Evolutionary conservation across 2,113 vertebrate species (phyloP).

Genomic region (Synchiropus splendidus): DNA sequence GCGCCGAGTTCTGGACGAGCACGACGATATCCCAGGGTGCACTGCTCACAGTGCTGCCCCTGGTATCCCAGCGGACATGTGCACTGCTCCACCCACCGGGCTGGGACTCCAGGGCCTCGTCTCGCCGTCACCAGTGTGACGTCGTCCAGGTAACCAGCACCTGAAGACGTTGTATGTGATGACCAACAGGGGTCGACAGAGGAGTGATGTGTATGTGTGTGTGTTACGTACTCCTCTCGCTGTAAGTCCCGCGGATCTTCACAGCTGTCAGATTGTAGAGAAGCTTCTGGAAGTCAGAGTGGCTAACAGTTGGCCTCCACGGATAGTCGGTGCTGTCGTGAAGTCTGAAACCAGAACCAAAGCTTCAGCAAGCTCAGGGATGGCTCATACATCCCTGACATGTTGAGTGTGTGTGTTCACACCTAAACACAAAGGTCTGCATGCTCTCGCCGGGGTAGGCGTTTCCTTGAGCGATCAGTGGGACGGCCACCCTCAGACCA

Average conservation of each 20-base stretch:
- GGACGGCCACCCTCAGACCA: conserved; percentile 75
- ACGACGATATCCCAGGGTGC: conserved; percentile 77
- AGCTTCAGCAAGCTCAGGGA: background rate
- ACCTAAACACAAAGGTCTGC: conserved; percentile 85
- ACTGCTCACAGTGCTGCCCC: conserved; percentile 89
- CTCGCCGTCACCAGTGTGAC: conserved; percentile 77
- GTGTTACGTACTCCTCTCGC: conserved; percentile 77
- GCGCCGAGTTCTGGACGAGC: conserved; percentile 68
- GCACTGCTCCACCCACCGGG: conserved; percentile 87
- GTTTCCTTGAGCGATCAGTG: conserved; percentile 93
- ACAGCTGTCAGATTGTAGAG: conserved; percentile 87
- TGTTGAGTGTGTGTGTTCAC: background rate
- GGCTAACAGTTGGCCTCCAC: conserved; percentile 79
- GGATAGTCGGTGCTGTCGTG: conserved; percentile 86
- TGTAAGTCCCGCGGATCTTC: conserved; percentile 93
- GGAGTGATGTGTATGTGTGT: background rate
- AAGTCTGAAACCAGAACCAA: conserved; percentile 66
- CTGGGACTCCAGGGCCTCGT: conserved; percentile 65
- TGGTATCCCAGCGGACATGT: conserved; percentile 82
- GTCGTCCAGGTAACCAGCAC: conserved; percentile 82
- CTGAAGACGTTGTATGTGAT: conserved; percentile 40
- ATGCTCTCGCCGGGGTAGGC: conserved; percentile 80
- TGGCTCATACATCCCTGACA: no score
- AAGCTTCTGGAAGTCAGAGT: conserved; percentile 91
- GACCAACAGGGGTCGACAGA: background rate